phyloP scores from a whole-genome alignment of 2,888 invertebrate genomes.

The Urechis unicinctus region DNA sequence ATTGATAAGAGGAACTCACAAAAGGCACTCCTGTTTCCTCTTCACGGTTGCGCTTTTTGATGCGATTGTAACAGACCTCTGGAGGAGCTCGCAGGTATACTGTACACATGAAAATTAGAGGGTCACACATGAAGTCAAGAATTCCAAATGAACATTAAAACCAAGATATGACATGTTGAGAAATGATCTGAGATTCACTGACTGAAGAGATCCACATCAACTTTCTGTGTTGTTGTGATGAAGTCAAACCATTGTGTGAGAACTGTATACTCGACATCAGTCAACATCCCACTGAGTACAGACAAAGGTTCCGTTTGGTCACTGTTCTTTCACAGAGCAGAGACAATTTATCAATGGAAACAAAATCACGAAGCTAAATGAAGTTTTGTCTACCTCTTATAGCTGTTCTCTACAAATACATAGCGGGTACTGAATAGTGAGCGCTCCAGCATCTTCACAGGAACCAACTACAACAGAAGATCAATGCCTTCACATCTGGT shows the following conservation, averaged over 20 bases:
- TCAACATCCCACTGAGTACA: slow-evolving; percentile 59
- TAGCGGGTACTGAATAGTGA: slow-evolving; percentile 77
- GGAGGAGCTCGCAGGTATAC: slow-evolving; percentile 74
- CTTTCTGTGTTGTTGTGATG: slow-evolving; percentile 65
- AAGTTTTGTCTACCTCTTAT: slow-evolving; percentile 43
- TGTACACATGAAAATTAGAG: too few relatives aligned
- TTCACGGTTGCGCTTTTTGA: slow-evolving; percentile 68
- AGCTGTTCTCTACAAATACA: slow-evolving; percentile 72
- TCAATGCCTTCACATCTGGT: too few relatives aligned
- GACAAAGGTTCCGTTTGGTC: too few relatives aligned
- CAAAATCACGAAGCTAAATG: neutral
- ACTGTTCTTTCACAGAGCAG: neutral
- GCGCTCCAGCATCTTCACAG: slow-evolving; percentile 81
- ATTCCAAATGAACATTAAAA: too few relatives aligned
- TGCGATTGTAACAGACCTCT: slow-evolving; percentile 67
- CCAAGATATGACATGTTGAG: neutral
- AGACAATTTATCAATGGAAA: neutral
- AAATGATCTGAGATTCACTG: slow-evolving; percentile 10
- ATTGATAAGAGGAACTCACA: slow-evolving; percentile 26
- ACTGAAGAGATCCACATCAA: slow-evolving; percentile 82
- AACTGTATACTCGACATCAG: slow-evolving; percentile 71
- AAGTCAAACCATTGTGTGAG: slow-evolving; percentile 82
- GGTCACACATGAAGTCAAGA: too few relatives aligned
- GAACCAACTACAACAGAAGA: slow-evolving; percentile 39
- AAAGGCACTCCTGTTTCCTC: slow-evolving; percentile 77